Evolutionary conservation across 2,888 invertebrate species (phyloP), one percentile per base, ranked within the genome.

Genomic region (Coelinius sp.): DNA sequence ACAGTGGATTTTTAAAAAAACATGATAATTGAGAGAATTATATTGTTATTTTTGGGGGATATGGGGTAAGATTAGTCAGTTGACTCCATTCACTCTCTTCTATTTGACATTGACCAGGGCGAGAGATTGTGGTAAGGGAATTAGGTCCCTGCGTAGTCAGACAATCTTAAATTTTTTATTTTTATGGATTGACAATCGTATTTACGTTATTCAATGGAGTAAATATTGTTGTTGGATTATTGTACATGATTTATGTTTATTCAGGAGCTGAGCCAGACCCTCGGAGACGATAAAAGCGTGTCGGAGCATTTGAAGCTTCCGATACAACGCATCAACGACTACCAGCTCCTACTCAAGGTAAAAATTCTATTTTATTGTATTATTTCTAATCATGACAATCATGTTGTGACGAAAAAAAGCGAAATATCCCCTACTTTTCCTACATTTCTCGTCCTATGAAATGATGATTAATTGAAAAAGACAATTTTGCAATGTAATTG

Each of bases 281-380:
- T 95, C 84, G 93, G 93, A 84, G 96, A 97, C 93, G 96, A 96
- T 88, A 96, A 97, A 89, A 93, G 92, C 82, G 92, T 97, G 83
- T 91, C 93, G 83, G 97, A 97, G 89, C 97, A 97, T 90, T 92
- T 97, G 81, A 95, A 97, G 89, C 92, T 97, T 83, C 97, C 97
- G 82, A 95, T 96, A 86, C 96, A 97, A 90, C 93, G 97, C 87
- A 96, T 97, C 88, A 97, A 96, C 93, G 97, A 97, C 91, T 97
- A 97, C 89, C 97, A 97, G 89, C 93, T 97, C 83, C 93, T 97
- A 75, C 91, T 98, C 79, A 96, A 97, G 94, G 97, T 96, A 89
- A 89, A 7, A n/a, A 24, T n/a, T 25, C 0, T 25, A 2, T 22
- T n/a, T n/a, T n/a, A n/a, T n/a, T n/a, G n/a, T n/a, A n/a, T n/a